Conservation (phyloP, 35 echinoderm and acorn worm genomes). For the Heliocidaris tuberculata region DNA sequence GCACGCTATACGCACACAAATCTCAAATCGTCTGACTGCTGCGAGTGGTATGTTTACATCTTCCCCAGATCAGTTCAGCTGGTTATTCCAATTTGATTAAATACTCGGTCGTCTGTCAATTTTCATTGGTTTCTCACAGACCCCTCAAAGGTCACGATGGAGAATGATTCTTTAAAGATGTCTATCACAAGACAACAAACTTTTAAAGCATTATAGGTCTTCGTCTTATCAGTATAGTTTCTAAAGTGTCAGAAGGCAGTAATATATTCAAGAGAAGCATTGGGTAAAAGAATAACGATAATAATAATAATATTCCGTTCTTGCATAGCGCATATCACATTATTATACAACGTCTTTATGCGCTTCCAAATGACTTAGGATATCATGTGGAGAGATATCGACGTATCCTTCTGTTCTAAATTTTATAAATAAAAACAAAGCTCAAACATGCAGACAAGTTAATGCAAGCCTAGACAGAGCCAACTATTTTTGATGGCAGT, state of each 20-base stretch:
- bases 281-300: too few species aligned
- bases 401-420: too few species aligned
- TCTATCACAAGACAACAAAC: neutral
- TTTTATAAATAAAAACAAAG: too few species aligned
- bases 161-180: neutral
- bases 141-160: neutral
- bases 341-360: too few species aligned
- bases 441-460: too few species aligned
- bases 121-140: neutral
- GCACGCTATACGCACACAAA: neutral
- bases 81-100: slow-evolving; percentile 12
- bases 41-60: neutral
- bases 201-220: neutral
- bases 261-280: too few species aligned
- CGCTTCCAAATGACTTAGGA: too few species aligned
- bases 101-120: neutral
- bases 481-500: too few species aligned
- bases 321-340: too few species aligned
- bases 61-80: neutral
- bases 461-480: too few species aligned
- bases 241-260: neutral
- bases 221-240: neutral
- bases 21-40: neutral
- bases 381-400: too few species aligned
- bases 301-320: too few species aligned